A percentile compares a stretch with the other conserved stretches of the same genome.
phyloP scores from a whole-genome alignment of 2,888 invertebrate species.

The Melipona beecheii region DNA sequence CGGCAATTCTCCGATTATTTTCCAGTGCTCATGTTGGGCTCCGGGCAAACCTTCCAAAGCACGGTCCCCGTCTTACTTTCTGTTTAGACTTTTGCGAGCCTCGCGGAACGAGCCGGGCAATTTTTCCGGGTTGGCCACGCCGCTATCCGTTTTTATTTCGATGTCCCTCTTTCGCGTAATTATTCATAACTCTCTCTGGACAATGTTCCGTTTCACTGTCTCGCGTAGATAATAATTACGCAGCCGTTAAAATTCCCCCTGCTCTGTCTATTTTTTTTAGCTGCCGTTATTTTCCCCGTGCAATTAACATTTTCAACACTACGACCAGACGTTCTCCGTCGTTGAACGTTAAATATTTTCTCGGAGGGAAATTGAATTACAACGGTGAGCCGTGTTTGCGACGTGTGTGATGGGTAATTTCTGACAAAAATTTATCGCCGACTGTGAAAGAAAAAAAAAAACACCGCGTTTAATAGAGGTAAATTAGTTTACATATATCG shows the following conservation, averaged over 20 bases:
- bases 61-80: constrained; percentile 14
- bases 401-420: not conserved
- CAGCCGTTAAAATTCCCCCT: constrained; percentile 10
- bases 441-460: not conserved
- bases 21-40: constrained; percentile 31
- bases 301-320: constrained; percentile 25
- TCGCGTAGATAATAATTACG: constrained; percentile 47
- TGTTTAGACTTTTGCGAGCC: constrained; percentile 38
- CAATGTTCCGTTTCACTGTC: constrained; percentile 38
- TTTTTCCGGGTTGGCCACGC: constrained; percentile 18
- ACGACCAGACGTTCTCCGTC: not conserved
- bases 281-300: constrained; percentile 10
- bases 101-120: constrained; percentile 10
- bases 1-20: constrained; percentile 34
- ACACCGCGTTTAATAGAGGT: not conserved
- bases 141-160: constrained; percentile 34
- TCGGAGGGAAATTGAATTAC: not conserved
- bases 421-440: not conserved
- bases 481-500: not conserved
- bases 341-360: not conserved
- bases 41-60: constrained; percentile 25
- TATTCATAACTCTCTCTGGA: constrained; percentile 52
- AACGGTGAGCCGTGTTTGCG: not conserved
- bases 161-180: constrained; percentile 36
- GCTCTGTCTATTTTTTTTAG: not conserved